phyloP scores from a whole-genome alignment of 2,113 vertebrate species.

The Hepsetus odoe region DNA sequence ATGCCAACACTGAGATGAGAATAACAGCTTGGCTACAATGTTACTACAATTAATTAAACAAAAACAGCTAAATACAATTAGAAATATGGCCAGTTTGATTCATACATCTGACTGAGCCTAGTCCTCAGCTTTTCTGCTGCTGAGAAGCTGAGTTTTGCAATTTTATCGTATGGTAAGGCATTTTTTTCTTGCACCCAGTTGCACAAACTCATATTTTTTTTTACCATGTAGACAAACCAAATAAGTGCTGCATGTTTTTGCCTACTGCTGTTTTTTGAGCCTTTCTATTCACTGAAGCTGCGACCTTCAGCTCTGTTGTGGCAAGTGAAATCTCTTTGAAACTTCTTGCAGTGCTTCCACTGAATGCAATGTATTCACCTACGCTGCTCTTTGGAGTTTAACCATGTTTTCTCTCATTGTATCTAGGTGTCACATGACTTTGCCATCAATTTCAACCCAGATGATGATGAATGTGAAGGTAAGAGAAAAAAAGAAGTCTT shows the following conservation, averaged over 20 bases:
- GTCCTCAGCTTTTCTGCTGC: background rate
- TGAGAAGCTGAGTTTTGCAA: background rate
- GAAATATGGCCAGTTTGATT: background rate
- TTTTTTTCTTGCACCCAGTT: slow-evolving; percentile 30
- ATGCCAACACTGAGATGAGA: background rate
- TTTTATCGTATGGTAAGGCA: background rate
- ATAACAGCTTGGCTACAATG: background rate
- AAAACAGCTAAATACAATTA: background rate
- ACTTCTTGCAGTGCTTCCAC: background rate
- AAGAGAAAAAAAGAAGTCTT: slow-evolving; percentile 50
- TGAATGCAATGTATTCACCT: background rate
- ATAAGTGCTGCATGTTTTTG: slow-evolving; percentile 24
- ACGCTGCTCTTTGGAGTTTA: background rate
- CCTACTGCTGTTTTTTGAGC: background rate
- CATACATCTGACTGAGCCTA: background rate
- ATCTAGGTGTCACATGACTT: slow-evolving; percentile 93
- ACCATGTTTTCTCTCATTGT: slow-evolving; percentile 27
- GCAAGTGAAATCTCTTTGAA: slow-evolving; percentile 29
- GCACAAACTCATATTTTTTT: slow-evolving; percentile 27
- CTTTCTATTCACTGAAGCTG: slow-evolving; percentile 35
- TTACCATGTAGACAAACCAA: slow-evolving; percentile 8
- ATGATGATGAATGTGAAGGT: slow-evolving; percentile 96
- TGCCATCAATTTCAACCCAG: slow-evolving; percentile 94
- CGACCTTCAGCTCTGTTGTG: slow-evolving; percentile 47
- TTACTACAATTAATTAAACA: background rate